Evolutionary conservation across 2,113 vertebrate species (phyloP), one percentile per base, ranked within the genome.

Genomic region (Andinoacara biseriatus): DNA sequence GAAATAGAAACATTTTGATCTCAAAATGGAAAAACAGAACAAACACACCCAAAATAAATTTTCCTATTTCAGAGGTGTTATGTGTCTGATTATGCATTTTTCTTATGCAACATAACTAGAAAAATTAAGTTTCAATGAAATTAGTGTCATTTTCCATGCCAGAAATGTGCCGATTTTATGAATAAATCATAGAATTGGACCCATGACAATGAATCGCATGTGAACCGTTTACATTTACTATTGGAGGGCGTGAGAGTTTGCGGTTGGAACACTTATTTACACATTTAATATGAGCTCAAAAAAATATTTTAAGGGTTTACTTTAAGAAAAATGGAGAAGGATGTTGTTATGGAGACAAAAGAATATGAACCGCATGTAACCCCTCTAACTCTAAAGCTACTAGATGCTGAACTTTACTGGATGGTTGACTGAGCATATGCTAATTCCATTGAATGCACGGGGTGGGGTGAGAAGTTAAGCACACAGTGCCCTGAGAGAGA

Each of bases 381-480:
- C 10, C 9, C 17, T 33, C 10, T 18, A 17, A 43, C 49, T 74
- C n/a, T 33, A 46, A 38, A 9, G 22, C 15, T 10, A 31, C 10
- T 58, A 78, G 17, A 65, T 83, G 46, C 72, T 52, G 54, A 59
- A 38, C 10, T 17, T 56, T 22, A 67, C 26, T 52, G 38, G 52
- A 75, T 43, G 35, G 22, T 63, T 58, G 57, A 58, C 38, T 56
- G 31, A 52, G 29, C 31, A 20, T 38, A 57, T 65, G 76, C 33
- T 80, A 49, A 80, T 81, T 49, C 69, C 22, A 65, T 38, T 65
- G 75, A 26, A 18, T 43, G 22, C 59, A 43, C 49, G 49, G 52
- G 22, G 22, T 24, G 43, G 26, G 49, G 80, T n/a, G 76, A 85
- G 57, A 38, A 60, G 38, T 78, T 80, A 20, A 89, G 67, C n/a